phyloP scores from a whole-genome alignment of 2,797 vertebrate genomes.

The Rhabdophis nuchalis region DNA sequence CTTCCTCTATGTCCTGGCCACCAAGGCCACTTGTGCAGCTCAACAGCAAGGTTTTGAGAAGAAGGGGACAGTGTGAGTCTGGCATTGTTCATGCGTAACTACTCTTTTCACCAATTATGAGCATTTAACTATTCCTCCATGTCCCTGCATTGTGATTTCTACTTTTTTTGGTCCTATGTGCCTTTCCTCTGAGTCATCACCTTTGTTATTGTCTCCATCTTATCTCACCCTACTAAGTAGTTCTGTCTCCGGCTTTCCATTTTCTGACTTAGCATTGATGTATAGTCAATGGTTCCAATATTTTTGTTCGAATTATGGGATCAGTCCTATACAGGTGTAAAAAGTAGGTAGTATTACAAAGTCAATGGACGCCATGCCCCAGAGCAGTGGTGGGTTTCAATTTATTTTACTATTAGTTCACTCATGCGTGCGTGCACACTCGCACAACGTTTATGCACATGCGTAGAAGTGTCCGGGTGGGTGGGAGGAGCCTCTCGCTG shows the following conservation, averaged over 20 bases:
- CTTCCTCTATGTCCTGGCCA: constrained; percentile 85
- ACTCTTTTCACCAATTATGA: neutral
- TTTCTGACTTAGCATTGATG: neutral
- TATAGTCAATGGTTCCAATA: neutral
- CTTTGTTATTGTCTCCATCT: neutral
- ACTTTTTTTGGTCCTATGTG: neutral
- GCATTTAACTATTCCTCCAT: neutral
- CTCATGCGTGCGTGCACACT: no score
- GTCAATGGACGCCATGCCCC: neutral
- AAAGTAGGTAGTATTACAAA: neutral
- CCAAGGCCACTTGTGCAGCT: constrained; percentile 79
- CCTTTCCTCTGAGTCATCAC: neutral
- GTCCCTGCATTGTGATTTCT: neutral
- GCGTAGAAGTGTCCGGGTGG: no score
- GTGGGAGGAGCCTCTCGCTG: no score
- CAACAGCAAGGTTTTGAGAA: constrained; percentile 84
- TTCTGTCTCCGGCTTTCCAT: neutral
- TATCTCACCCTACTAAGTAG: no score
- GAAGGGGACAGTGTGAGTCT: constrained; percentile 85
- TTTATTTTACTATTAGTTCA: no score
- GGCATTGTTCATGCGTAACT: neutral
- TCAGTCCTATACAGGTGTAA: neutral
- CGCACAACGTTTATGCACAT: no score
- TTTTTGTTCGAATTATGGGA: neutral
- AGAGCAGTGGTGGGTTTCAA: no score